These are phyloP conservation scores for Ammodytes dubius DNA, from an alignment of 2,113 vertebrate genomes.

Conservation along the genomic window DNA sequence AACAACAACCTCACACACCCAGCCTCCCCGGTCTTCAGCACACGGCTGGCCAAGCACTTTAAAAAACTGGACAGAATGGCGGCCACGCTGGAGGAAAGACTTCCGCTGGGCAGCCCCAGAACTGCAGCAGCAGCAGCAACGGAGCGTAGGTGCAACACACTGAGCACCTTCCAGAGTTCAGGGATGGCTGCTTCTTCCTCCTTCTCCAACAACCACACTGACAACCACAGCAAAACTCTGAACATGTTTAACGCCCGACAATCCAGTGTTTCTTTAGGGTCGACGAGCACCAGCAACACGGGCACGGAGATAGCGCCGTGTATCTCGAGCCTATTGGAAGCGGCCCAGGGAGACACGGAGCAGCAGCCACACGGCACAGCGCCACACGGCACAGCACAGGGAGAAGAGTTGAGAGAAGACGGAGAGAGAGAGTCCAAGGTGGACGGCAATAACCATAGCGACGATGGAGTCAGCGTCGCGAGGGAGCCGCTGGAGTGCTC, in stretches of 20 bases:
- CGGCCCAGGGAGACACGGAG: conserved; percentile 13
- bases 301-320: conserved; percentile 73
- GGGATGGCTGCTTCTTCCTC: conserved; percentile 43
- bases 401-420: conserved; percentile 76
- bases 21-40: conserved; percentile 85
- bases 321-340: conserved; percentile 71
- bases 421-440: conserved; percentile 83
- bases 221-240: conserved; percentile 80
- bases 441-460: conserved; percentile 81
- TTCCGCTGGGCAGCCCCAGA: conserved; percentile 87
- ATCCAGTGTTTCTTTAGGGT: conserved; percentile 87
- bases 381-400: conserved; percentile 73
- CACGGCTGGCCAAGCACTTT: conserved; percentile 90
- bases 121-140: conserved; percentile 25
- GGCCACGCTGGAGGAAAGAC: conserved; percentile 91
- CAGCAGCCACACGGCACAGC: conserved; percentile 55
- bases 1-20: conserved; percentile 85
- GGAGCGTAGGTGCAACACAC: conserved; percentile 62
- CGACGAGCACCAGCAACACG: conserved; percentile 73
- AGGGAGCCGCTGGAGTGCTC: conserved; percentile 87
- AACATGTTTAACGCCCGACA: conserved; percentile 86
- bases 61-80: conserved; percentile 94
- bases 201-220: conserved; percentile 33
- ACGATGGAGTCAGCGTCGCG: conserved; percentile 77
- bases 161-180: conserved; percentile 71